phyloP scores from a whole-genome alignment of 1,140 invertebrate genomes.

The Polyergus mexicanus region DNA sequence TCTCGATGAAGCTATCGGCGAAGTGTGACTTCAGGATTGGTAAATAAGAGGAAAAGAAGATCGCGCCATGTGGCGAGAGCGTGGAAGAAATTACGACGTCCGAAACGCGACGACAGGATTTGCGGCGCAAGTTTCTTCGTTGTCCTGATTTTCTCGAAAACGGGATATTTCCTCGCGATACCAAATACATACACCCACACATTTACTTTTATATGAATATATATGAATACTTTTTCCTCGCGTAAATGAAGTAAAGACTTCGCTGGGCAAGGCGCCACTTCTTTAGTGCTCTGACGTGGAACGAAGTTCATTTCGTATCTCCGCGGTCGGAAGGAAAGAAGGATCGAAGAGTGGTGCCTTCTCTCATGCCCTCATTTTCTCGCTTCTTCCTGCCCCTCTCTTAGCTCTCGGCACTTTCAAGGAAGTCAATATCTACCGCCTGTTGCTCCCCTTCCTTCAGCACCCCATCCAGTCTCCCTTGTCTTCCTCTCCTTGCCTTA shows the following conservation, averaged over 20 bases:
- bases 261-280: neutral
- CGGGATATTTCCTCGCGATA: neutral
- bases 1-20: neutral
- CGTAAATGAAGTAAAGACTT: conserved; percentile 39
- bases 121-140: conserved; percentile 38
- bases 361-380: conserved; percentile 27
- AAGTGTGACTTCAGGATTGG: conserved; percentile 4
- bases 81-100: conserved; percentile 29
- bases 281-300: neutral
- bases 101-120: conserved; percentile 34
- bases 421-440: conserved; percentile 73
- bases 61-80: neutral
- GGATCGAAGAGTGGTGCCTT: conserved; percentile 4
- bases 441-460: conserved; percentile 64
- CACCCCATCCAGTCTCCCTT: conserved; percentile 37
- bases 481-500: conserved; percentile 19
- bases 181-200: conserved; percentile 5
- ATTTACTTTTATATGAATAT: too few species aligned
- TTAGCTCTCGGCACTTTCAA: conserved; percentile 31
- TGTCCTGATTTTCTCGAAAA: neutral
- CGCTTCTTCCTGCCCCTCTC: conserved; percentile 1
- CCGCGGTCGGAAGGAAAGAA: neutral
- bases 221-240: neutral
- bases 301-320: conserved; percentile 40
- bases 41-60: neutral